Percentiles rank a stretch among this genome's conserved stretches.
Conservation (phyloP, 2,113 vertebrate genomes). For the Nipponia nippon region DNA sequence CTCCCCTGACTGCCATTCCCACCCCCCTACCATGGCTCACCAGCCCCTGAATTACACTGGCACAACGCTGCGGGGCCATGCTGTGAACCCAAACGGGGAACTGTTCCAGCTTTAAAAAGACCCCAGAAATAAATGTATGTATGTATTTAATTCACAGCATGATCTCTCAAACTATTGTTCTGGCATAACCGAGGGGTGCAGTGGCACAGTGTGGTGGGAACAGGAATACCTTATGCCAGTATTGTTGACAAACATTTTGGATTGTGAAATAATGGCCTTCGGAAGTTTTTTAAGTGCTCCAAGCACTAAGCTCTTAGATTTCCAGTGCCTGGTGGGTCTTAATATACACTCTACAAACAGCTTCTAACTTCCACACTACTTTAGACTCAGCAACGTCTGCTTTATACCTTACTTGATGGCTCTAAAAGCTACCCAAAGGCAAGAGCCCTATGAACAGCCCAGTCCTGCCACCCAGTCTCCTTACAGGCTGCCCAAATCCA, state of each 20-base stretch:
- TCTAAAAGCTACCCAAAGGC: background rate
- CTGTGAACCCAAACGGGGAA: background rate
- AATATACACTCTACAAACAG: background rate
- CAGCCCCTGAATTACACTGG: background rate
- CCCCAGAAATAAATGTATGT: conserved; percentile 2
- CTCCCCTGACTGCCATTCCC: background rate
- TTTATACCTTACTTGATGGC: background rate
- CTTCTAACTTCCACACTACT: background rate
- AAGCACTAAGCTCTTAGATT: background rate
- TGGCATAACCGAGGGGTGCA: background rate
- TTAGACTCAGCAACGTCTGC: background rate
- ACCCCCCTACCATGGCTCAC: background rate
- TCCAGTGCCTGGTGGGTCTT: background rate
- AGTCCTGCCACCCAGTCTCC: background rate
- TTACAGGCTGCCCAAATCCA: background rate
- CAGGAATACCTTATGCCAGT: conserved; percentile 26
- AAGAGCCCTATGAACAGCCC: background rate
- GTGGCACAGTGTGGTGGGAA: background rate
- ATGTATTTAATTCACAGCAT: conserved; percentile 47
- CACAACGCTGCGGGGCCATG: background rate
- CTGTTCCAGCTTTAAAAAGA: background rate
- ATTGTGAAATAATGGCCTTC: background rate
- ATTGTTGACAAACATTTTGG: conserved; percentile 30
- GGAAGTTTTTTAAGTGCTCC: background rate
- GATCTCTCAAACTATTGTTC: conserved; percentile 38